phyloP scores from a whole-genome alignment of 1,140 invertebrate species.

The Stegodyphus dumicola region DNA sequence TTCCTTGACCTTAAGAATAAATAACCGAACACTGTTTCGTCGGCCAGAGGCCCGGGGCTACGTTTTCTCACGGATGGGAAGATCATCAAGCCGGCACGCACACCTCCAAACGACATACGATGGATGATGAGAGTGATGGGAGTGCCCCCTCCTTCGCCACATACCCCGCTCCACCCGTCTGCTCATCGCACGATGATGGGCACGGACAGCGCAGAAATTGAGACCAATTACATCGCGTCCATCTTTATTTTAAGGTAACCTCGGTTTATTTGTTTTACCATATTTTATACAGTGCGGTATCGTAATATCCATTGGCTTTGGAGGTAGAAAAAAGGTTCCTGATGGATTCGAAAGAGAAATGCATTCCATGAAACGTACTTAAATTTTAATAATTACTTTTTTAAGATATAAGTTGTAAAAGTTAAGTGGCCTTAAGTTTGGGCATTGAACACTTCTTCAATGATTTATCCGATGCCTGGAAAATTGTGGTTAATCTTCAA shows the following conservation, averaged over 20 bases:
- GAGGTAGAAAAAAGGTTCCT: too few species aligned
- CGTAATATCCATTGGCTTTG: not conserved
- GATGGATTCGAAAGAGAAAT: too few species aligned
- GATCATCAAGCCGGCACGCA: constrained; percentile 15
- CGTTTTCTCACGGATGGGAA: constrained; percentile 35
- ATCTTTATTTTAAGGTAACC: not conserved
- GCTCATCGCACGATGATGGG: not conserved
- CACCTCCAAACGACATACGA: constrained; percentile 33
- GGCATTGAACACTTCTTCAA: too few species aligned
- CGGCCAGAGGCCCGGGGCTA: constrained; percentile 5
- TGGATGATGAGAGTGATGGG: constrained; percentile 30
- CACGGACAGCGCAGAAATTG: not conserved
- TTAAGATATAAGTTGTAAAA: too few species aligned
- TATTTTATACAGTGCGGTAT: not conserved
- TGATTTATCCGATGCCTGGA: too few species aligned
- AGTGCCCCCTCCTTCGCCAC: constrained; percentile 7
- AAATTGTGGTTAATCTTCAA: too few species aligned
- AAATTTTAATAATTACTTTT: too few species aligned
- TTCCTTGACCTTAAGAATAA: constrained; percentile 33
- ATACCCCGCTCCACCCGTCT: not conserved
- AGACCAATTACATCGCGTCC: constrained; percentile 5
- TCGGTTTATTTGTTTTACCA: too few species aligned
- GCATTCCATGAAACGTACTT: too few species aligned
- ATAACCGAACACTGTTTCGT: not conserved
- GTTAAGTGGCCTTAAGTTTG: too few species aligned